These are phyloP conservation scores for Megaustenia siamemsis DNA, from an alignment of 2,888 invertebrate genomes.

Conservation along the genomic window DNA sequence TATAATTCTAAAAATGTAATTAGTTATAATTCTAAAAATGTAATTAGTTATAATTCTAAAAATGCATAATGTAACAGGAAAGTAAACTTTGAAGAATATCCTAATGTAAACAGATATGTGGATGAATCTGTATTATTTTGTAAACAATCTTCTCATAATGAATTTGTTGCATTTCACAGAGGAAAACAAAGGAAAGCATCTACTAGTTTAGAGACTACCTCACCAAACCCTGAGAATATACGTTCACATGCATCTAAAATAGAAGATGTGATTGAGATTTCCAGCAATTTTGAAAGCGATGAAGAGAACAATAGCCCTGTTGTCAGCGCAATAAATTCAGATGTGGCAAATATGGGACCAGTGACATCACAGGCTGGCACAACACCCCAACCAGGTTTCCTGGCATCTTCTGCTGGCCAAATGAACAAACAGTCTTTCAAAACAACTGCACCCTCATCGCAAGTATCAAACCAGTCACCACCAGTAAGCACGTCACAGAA, in stretches of 20 bases:
- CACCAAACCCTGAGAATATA: neutral
- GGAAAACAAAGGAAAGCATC: conserved; percentile 25
- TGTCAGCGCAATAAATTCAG: conserved; percentile 8
- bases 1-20: too few relatives aligned
- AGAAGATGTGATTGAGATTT: conserved; percentile 53
- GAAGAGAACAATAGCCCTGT: conserved; percentile 25
- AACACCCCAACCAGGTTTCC: neutral
- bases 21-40: too few relatives aligned
- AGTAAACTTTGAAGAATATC: too few relatives aligned
- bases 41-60: too few relatives aligned
- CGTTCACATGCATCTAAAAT: conserved; percentile 30
- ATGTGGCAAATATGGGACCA: neutral
- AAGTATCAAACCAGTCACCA: neutral
- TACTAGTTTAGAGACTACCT: neutral
- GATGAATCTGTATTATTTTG: too few relatives aligned
- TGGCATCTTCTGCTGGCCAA: neutral
- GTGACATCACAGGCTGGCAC: neutral
- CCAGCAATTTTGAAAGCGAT: conserved; percentile 36
- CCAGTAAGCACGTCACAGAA: conserved; percentile 29
- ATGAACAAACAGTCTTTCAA: conserved; percentile 21
- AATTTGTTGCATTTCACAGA: conserved; percentile 14
- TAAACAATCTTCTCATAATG: neutral
- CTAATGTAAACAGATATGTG: too few relatives aligned
- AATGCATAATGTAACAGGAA: too few relatives aligned
- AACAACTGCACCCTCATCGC: neutral